phyloP scores from a whole-genome alignment of 2,113 vertebrate genomes.

The Proteles cristata region DNA sequence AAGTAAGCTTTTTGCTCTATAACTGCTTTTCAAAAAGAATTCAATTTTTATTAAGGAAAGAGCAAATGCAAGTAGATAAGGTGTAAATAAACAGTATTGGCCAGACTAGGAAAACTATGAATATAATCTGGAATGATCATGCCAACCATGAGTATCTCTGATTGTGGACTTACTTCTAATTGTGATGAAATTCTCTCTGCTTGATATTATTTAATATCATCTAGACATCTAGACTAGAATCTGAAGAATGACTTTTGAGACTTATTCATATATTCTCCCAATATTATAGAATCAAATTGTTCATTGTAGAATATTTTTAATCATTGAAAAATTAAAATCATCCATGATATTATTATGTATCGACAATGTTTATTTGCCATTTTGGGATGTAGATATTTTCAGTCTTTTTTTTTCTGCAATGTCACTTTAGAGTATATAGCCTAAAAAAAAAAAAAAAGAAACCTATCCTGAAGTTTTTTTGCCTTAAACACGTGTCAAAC shows the following conservation, averaged over 20 bases:
- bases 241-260: neutral
- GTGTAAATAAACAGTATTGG: neutral
- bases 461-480: neutral
- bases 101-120: neutral
- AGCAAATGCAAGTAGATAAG: neutral
- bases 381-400: neutral
- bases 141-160: neutral
- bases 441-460: neutral
- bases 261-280: neutral
- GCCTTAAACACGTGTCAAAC: neutral
- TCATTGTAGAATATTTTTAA: neutral
- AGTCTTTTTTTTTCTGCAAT: neutral
- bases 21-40: neutral
- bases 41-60: neutral
- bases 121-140: neutral
- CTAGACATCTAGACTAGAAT: neutral
- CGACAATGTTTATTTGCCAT: neutral
- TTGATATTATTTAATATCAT: neutral
- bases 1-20: neutral
- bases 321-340: neutral
- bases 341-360: neutral
- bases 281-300: neutral
- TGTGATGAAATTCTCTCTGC: neutral
- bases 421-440: neutral
- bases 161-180: neutral